These are phyloP conservation scores for Drosophila anomelani DNA, from an alignment of 2,888 invertebrate species.

Conservation along the genomic window DNA sequence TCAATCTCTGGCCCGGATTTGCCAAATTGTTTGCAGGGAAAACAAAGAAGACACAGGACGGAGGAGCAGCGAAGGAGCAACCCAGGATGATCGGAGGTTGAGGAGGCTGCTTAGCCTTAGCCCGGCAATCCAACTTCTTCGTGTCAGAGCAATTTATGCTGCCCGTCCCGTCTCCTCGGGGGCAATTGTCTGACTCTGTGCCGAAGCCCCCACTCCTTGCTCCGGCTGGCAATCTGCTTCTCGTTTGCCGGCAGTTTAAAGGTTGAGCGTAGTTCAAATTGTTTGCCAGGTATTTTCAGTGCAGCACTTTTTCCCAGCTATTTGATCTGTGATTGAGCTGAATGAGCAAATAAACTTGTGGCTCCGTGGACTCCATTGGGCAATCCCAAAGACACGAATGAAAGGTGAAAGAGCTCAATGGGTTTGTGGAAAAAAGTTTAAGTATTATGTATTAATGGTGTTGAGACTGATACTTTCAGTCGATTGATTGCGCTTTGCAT, in stretches of 20 bases:
- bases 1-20: slow-evolving; percentile 65
- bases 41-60: slow-evolving; percentile 57
- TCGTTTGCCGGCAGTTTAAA: slow-evolving; percentile 62
- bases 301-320: slow-evolving; percentile 64
- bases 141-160: slow-evolving; percentile 60
- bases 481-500: neutral
- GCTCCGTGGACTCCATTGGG: slow-evolving; percentile 49
- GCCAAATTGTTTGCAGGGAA: slow-evolving; percentile 68
- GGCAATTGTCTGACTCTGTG: slow-evolving; percentile 55
- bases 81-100: slow-evolving; percentile 2
- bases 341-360: slow-evolving; percentile 75
- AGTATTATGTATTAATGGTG: slow-evolving; percentile 52
- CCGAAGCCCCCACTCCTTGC: slow-evolving; percentile 6
- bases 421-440: slow-evolving; percentile 32
- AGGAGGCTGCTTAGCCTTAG: slow-evolving; percentile 52
- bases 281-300: slow-evolving; percentile 71
- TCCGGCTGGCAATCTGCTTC: slow-evolving; percentile 35
- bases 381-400: slow-evolving; percentile 40
- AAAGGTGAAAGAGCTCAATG: slow-evolving; percentile 55
- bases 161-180: slow-evolving; percentile 47
- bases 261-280: slow-evolving; percentile 73
- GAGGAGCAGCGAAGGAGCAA: neutral
- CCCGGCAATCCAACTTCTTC: slow-evolving; percentile 40
- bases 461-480: neutral
- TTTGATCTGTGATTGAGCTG: slow-evolving; percentile 77